Base-by-base conservation (phyloP, 2,113 vertebrate genomes). In the Gasterosteus nipponicus region DNA sequence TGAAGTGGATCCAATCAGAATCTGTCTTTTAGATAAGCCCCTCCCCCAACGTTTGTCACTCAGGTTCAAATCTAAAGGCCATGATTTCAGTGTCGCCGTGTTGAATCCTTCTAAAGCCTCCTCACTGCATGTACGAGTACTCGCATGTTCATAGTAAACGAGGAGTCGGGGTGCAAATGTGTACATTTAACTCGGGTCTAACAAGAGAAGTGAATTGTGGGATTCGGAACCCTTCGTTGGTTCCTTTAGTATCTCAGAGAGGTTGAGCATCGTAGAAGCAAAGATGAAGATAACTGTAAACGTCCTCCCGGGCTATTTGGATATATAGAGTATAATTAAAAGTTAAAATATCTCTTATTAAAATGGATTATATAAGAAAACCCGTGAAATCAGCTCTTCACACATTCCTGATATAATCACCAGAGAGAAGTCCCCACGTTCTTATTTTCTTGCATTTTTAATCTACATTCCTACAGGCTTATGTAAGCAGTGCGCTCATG, bases 391-490 rank as follows among this genome's bases (percentile, higher is more conserved):
- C 46, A 42, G 19, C 57, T 77, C n/a, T 54, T 9, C 18, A n/a
- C 56, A 70, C 7, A 75, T 38, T 42, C 58, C 9, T 19, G 16
- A 41, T 22, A 26, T 64, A 75, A 75, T 68, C 58, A 72, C 0
- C 35, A 38, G 38, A 68, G 46, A 15, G 38, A 64, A 62, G 44
- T 56, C 44, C 15, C 8, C 59, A 65, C 85, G 38, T 18, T 75
- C 26, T 38, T 54, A 63, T 72, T 82, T 64, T 80, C 44, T 64
- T 71, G 42, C 54, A 77, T 84, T 82, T 78, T 81, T 54, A 85
- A 80, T 77, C 78, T 63, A 76, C 84, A 89, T 89, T 86, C 78
- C 81, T 71, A 33, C 67, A 68, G 53, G 12, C 77, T 83, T 91
- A 81, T 84, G 72, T 85, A 83, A 85, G 65, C 77, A 67, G 75